Evolutionary conservation across 1,140 invertebrate species (phyloP).

Genomic region (Drosophila quadrilineata): DNA sequence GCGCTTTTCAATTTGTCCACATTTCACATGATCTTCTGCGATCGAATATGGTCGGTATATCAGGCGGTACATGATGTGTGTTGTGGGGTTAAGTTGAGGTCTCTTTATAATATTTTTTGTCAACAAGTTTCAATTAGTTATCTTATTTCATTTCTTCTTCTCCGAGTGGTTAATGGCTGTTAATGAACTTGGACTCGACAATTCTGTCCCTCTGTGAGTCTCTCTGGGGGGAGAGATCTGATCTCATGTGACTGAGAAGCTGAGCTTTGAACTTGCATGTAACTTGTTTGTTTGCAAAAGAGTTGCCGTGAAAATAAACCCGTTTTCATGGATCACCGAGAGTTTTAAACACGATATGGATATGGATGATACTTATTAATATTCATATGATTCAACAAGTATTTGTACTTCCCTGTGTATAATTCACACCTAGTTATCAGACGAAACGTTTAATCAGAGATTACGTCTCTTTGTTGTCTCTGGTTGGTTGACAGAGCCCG

Average conservation of each 20-base stretch:
- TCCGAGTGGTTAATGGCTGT: conserved; percentile 12
- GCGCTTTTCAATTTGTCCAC: conserved; percentile 37
- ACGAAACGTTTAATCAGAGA: conserved; percentile 24
- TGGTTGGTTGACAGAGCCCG: not conserved
- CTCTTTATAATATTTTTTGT: not conserved
- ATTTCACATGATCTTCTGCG: not conserved
- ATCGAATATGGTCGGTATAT: not conserved
- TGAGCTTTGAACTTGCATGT: too few relatives aligned
- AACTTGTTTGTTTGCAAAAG: too few relatives aligned
- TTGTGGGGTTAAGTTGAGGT: too few relatives aligned
- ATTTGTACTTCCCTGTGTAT: conserved; percentile 1
- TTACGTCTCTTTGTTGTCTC: conserved; percentile 10
- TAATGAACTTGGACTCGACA: conserved; percentile 25
- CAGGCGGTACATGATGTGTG: too few relatives aligned
- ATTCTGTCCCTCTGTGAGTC: not conserved
- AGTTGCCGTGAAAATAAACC: not conserved
- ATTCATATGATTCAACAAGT: conserved; percentile 11
- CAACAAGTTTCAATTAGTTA: conserved; percentile 8
- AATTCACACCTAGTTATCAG: conserved; percentile 33
- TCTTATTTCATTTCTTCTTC: conserved; percentile 1
- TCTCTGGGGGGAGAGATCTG: conserved; percentile 34
- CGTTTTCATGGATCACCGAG: conserved; percentile 1
- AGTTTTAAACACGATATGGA: not conserved
- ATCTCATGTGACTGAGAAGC: conserved; percentile 25
- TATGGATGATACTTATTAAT: not conserved